Percentiles rank a stretch among this genome's conserved stretches.
Evolutionary conservation across 2,888 invertebrate genomes (phyloP).

Genomic region (Macrophya annulata): DNA sequence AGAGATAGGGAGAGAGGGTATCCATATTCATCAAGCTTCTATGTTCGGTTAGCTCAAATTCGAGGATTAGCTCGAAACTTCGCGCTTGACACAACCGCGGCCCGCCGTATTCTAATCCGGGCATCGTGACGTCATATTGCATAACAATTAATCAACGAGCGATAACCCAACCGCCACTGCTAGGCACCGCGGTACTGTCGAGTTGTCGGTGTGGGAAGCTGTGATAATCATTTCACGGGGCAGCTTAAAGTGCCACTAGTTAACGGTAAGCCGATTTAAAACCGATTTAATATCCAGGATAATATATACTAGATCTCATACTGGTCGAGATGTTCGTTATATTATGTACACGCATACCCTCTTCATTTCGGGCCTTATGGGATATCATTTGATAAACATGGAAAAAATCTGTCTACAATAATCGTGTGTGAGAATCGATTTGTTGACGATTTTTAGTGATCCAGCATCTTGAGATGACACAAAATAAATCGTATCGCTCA

Average conservation of each 20-base stretch:
- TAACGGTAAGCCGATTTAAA: slow-evolving; percentile 80
- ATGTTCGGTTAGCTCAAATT: slow-evolving; percentile 78
- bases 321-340: slow-evolving; percentile 40
- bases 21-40: slow-evolving; percentile 80
- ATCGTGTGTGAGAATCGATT: neutral
- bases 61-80: slow-evolving; percentile 77
- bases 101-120: slow-evolving; percentile 76
- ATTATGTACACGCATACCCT: neutral
- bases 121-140: slow-evolving; percentile 79
- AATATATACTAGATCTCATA: slow-evolving; percentile 69
- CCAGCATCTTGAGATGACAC: neutral
- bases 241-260: slow-evolving; percentile 80
- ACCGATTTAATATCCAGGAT: slow-evolving; percentile 79
- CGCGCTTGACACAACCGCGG: slow-evolving; percentile 63
- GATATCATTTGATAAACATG: neutral
- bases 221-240: slow-evolving; percentile 80
- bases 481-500: neutral
- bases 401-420: neutral
- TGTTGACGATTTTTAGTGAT: neutral
- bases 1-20: slow-evolving; percentile 66
- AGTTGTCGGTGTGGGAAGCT: slow-evolving; percentile 74
- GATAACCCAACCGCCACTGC: slow-evolving; percentile 73
- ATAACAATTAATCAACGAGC: slow-evolving; percentile 80
- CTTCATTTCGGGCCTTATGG: neutral
- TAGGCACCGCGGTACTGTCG: slow-evolving; percentile 65